Conservation (phyloP, 2,888 invertebrate species). For the Drosophila formosana region DNA sequence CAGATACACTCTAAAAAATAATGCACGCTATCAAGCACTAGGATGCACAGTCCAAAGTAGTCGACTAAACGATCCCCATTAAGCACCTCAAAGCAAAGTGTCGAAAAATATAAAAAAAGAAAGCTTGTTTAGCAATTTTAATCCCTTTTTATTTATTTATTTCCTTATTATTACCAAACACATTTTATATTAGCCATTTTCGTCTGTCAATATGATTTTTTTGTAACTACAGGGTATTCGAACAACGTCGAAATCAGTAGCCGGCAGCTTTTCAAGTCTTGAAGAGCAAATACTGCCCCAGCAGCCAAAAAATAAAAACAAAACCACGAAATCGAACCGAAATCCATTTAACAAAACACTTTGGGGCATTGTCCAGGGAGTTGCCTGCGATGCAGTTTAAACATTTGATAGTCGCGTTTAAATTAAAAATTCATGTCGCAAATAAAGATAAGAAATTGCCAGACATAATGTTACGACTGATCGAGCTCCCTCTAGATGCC, state of each 20-base stretch:
- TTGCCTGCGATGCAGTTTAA: constrained; percentile 47
- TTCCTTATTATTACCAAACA: too few species aligned
- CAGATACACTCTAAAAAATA: constrained; percentile 51
- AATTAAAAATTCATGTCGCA: constrained; percentile 70
- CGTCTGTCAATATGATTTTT: background rate
- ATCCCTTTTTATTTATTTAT: too few species aligned
- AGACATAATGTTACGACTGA: constrained; percentile 29
- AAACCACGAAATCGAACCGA: constrained; percentile 10
- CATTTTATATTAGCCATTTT: background rate
- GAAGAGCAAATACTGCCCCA: constrained; percentile 31
- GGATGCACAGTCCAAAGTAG: background rate
- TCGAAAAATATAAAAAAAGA: too few species aligned
- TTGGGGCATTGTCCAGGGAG: constrained; percentile 53
- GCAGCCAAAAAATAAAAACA: constrained; percentile 3
- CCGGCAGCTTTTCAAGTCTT: constrained; percentile 41
- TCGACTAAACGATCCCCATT: constrained; percentile 3
- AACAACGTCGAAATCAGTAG: constrained; percentile 18
- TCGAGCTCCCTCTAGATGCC: background rate
- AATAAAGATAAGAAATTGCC: constrained; percentile 70
- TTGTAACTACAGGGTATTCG: constrained; percentile 4
- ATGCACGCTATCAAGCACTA: constrained; percentile 60
- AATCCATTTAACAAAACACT: constrained; percentile 63
- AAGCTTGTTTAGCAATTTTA: too few species aligned
- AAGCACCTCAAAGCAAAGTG: background rate
- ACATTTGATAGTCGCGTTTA: constrained; percentile 64